These are phyloP conservation scores for Caerostris extrusa DNA, from an alignment of 1,140 invertebrate genomes.

Conservation along the genomic window DNA sequence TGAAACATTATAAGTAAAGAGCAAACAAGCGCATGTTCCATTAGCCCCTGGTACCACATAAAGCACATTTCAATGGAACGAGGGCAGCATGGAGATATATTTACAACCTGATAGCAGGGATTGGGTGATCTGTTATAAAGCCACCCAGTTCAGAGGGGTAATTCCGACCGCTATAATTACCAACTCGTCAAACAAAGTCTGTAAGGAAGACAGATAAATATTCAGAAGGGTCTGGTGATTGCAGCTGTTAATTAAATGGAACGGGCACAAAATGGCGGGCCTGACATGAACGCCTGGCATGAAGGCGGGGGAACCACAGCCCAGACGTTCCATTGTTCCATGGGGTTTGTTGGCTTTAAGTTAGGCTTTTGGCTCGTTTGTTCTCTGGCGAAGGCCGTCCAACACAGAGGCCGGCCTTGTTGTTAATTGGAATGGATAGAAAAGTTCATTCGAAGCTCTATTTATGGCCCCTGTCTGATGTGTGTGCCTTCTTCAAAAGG, in stretches of 20 bases:
- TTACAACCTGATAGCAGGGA: background rate
- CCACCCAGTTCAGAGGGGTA: background rate
- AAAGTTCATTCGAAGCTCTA: background rate
- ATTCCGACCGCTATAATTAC: conserved; percentile 42
- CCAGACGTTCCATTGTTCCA: background rate
- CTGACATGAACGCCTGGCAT: background rate
- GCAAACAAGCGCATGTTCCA: conserved; percentile 10
- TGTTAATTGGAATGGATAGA: conserved; percentile 32
- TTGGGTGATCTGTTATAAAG: background rate
- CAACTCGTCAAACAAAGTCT: conserved; percentile 44
- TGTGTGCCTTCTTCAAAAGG: background rate
- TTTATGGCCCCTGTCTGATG: background rate
- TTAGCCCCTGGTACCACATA: background rate
- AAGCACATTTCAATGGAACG: background rate
- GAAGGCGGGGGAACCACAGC: background rate
- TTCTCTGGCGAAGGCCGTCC: background rate
- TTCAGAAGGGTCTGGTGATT: conserved; percentile 52
- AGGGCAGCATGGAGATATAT: background rate
- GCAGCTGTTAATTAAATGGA: conserved; percentile 58
- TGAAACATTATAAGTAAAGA: background rate
- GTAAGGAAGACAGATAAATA: conserved; percentile 59
- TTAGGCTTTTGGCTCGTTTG: background rate
- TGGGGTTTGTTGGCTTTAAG: conserved; percentile 1
- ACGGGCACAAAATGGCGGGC: conserved; percentile 45
- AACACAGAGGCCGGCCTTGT: background rate